Evolutionary conservation across 2,888 invertebrate genomes (phyloP).

Genomic region (Thymelicus acteon): DNA sequence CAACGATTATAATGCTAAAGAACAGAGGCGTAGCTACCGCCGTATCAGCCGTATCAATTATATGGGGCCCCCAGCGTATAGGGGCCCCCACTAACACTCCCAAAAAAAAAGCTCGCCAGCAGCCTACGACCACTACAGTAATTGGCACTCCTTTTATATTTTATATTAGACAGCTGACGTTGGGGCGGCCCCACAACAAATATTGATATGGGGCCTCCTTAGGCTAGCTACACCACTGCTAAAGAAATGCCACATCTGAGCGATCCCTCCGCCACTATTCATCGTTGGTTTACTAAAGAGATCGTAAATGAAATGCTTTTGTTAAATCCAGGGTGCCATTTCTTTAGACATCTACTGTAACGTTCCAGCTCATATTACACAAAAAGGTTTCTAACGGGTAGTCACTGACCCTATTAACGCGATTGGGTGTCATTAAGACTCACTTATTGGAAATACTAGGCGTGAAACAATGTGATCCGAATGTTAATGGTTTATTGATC

Average conservation of each 20-base stretch:
- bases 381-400: conserved; percentile 27
- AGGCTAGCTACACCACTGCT: no score
- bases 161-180: no score
- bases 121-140: no score
- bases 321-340: conserved; percentile 23
- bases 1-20: neutral
- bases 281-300: conserved; percentile 21
- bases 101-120: no score
- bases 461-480: neutral
- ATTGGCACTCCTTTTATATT: no score
- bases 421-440: conserved; percentile 8
- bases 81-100: no score
- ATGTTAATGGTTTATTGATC: neutral
- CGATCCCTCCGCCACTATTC: neutral
- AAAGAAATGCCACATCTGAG: conserved; percentile 7
- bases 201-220: no score
- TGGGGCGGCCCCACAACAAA: no score
- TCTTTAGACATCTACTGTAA: conserved; percentile 15
- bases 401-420: conserved; percentile 24
- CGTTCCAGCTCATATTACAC: conserved; percentile 20
- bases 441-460: neutral
- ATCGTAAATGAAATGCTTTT: conserved; percentile 28
- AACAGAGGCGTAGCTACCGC: no score
- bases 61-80: no score
- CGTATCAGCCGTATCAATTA: no score